Evolutionary conservation across 1,140 invertebrate species (phyloP).

Genomic region (Carposina sasakii): DNA sequence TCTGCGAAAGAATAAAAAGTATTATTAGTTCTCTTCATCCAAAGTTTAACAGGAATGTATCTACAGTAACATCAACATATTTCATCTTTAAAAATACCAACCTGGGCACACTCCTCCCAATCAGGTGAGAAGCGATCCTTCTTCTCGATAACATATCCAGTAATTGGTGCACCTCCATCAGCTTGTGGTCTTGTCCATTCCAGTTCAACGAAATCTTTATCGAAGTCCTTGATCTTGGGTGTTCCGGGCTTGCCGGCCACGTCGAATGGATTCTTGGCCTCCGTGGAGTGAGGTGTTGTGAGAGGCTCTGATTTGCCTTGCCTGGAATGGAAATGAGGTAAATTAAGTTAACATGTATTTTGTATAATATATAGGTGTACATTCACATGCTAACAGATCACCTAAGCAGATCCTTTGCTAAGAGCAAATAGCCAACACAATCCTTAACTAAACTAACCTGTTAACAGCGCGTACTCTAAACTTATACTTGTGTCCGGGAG

Average conservation of each 20-base stretch:
- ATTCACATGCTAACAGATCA: too few relatives aligned
- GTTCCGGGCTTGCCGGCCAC: slow-evolving; percentile 75
- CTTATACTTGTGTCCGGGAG: slow-evolving; percentile 95
- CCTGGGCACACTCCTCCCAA: slow-evolving; percentile 90
- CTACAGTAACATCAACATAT: neutral
- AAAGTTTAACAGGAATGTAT: neutral
- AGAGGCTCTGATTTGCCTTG: slow-evolving; percentile 97
- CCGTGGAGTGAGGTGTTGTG: slow-evolving; percentile 88
- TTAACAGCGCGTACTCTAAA: slow-evolving; percentile 97
- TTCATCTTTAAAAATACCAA: slow-evolving; percentile 16
- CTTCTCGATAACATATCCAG: slow-evolving; percentile 96
- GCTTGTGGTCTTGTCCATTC: slow-evolving; percentile 90
- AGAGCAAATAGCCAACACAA: too few relatives aligned
- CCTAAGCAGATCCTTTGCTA: too few relatives aligned
- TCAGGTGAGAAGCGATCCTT: slow-evolving; percentile 90
- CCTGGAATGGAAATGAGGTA: slow-evolving; percentile 22
- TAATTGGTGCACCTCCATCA: slow-evolving; percentile 93
- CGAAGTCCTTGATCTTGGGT: slow-evolving; percentile 93
- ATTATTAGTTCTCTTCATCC: neutral
- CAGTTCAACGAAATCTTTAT: slow-evolving; percentile 95
- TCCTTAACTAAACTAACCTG: too few relatives aligned
- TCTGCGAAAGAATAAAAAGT: slow-evolving; percentile 35
- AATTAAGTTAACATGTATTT: too few relatives aligned
- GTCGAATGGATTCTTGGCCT: slow-evolving; percentile 99
- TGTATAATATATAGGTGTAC: too few relatives aligned